Evolutionary conservation across 1,140 invertebrate species (phyloP).

Genomic region (Arion vulgaris): DNA sequence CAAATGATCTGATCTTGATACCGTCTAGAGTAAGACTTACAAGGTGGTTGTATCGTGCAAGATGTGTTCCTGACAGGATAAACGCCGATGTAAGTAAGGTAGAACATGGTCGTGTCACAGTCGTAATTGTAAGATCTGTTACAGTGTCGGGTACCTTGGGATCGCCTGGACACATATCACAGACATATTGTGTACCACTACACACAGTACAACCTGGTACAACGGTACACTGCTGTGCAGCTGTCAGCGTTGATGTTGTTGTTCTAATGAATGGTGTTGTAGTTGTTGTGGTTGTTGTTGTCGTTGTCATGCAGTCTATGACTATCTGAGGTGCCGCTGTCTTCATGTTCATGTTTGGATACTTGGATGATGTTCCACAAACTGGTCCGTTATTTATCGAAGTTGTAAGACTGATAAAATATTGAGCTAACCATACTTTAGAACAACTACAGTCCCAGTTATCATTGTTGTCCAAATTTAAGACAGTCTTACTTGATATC

Average conservation of each 20-base stretch:
- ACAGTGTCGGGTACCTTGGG: no score
- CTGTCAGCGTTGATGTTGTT: neutral
- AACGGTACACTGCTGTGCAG: no score
- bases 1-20: neutral
- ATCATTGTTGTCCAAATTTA: constrained; percentile 32
- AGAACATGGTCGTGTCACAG: neutral
- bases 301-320: constrained; percentile 3
- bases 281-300: neutral
- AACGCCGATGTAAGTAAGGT: neutral
- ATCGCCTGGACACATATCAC: no score
- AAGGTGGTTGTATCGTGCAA: neutral
- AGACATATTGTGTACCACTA: no score
- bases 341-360: neutral
- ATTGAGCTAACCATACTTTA: constrained; percentile 51
- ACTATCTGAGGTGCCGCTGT: neutral
- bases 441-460: constrained; percentile 57
- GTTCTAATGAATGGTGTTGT: neutral
- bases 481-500: constrained; percentile 20
- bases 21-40: neutral
- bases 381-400: constrained; percentile 26
- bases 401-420: constrained; percentile 38
- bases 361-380: neutral
- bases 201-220: no score
- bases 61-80: neutral
- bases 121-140: neutral